Percentiles rank a stretch among this genome's conserved stretches.
Conservation (phyloP, 30 jellyfish, hydroid and myxozoan species). For the Aurelia coerulea region DNA sequence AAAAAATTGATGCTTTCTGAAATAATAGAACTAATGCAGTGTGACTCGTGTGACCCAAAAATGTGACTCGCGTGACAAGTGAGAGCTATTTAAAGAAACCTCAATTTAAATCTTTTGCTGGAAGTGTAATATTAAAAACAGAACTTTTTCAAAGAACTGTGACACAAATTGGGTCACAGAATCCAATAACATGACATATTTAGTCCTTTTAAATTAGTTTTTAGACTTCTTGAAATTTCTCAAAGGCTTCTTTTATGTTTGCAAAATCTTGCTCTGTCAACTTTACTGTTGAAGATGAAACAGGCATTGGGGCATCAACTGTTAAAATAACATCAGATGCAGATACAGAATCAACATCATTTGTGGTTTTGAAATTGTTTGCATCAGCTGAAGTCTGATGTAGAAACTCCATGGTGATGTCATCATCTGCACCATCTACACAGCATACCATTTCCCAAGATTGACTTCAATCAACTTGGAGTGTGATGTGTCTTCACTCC, state of each 20-base stretch:
- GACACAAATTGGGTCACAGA: not conserved
- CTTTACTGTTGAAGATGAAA: constrained; percentile 62
- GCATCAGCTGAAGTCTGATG: constrained; percentile 22
- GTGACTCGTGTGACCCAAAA: not conserved
- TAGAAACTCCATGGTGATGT: constrained; percentile 7
- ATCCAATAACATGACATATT: not conserved
- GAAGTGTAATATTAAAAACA: not conserved
- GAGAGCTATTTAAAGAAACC: not conserved
- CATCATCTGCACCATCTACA: constrained; percentile 1
- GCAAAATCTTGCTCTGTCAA: constrained; percentile 58
- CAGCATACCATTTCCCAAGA: constrained; percentile 35
- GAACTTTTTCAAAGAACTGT: not conserved
- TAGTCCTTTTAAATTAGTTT: not conserved
- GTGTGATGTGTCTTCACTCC: not conserved
- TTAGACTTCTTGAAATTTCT: not conserved
- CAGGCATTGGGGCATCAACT: constrained; percentile 35
- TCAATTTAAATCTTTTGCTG: not conserved
- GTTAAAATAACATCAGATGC: constrained; percentile 35
- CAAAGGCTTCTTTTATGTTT: constrained; percentile 23
- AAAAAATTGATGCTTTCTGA: not conserved
- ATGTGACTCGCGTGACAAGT: constrained; percentile 4
- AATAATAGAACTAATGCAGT: not conserved
- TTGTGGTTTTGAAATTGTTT: constrained; percentile 33
- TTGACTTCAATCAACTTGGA: not conserved
- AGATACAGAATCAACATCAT: constrained; percentile 30